Evolutionary conservation across 2,113 vertebrate species (phyloP), one percentile per base, ranked within the genome.

Genomic region (Hepsetus odoe): DNA sequence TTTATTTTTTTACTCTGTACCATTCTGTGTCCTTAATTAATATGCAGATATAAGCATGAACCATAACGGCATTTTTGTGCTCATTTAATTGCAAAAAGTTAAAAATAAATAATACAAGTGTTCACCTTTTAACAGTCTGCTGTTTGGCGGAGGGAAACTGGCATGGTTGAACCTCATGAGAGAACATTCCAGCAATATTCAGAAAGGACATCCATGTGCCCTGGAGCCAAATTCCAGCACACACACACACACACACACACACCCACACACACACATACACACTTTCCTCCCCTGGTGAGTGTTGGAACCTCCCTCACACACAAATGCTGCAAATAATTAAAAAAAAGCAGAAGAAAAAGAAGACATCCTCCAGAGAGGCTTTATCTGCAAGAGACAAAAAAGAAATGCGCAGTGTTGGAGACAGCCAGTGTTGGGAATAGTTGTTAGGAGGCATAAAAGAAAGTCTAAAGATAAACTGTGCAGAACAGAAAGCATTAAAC

Each of bases 181-280:
- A 85, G 20, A 32, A 80, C 70, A 74, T 75, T 74, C 78, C 79
- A 83, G 58, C 66, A 72, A 64, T 72, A 62, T 81, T 86, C 82
- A 66, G 13, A 88, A 86, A 88, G 88, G 88, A 90, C 91, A 92
- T 88, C 86, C 86, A 90, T 90, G 87, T 90, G 86, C 88, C 91
- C 89, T 26, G 55, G 30, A 89, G 88, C 82, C 83, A 89, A 89
- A 92, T 93, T 93, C 91, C 92, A 89, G 77, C 85, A 75, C 87
- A 76, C 42, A 76, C 73, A 55, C 22, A 55, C 51, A 55, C n/a
- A 24, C 51, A 55, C 51, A 82, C 82, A n/a, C n/a, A n/a, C n/a
- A n/a, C n/a, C n/a, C n/a, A n/a, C n/a, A n/a, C n/a, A n/a, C n/a
- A n/a, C n/a, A 74, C 87, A 75, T 38, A 76, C 72, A 46, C 13